phyloP scores from a whole-genome alignment of 2,888 invertebrate species.

The Thereva nobilitata region DNA sequence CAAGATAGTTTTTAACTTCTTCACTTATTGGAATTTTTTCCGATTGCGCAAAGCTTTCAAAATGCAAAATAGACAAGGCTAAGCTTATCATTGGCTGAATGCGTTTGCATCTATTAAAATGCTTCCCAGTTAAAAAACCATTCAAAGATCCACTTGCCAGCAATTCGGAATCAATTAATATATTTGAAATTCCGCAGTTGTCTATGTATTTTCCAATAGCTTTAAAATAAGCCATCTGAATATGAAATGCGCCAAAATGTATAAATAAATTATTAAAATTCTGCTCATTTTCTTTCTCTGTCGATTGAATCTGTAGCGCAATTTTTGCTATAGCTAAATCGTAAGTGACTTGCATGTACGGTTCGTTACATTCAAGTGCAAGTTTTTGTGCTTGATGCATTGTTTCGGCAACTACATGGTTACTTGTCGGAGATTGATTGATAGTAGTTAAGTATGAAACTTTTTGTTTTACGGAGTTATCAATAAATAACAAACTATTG shows the following conservation, averaged over 20 bases:
- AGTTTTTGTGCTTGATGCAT: conserved; percentile 44
- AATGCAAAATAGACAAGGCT: neutral
- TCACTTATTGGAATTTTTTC: neutral
- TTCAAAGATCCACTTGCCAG: conserved; percentile 32
- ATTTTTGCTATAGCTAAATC: conserved; percentile 47
- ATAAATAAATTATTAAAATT: conserved; percentile 44
- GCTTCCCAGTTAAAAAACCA: conserved; percentile 8
- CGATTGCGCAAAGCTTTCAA: neutral
- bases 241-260: conserved; percentile 44
- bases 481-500: conserved; percentile 9
- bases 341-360: conserved; percentile 44
- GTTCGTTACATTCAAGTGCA: conserved; percentile 37
- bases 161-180: conserved; percentile 36
- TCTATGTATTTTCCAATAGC: conserved; percentile 43
- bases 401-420: conserved; percentile 46
- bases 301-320: conserved; percentile 45
- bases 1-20: neutral
- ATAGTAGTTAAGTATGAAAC: conserved; percentile 47
- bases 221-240: conserved; percentile 45
- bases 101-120: conserved; percentile 8
- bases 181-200: conserved; percentile 35
- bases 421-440: conserved; percentile 47
- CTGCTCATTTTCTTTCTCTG: conserved; percentile 41
- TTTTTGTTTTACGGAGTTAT: conserved; percentile 32
- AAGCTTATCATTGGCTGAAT: neutral